These are phyloP conservation scores for Motacilla tschutschensis DNA, from an alignment of 2,113 vertebrate species.

Conservation along the genomic window DNA sequence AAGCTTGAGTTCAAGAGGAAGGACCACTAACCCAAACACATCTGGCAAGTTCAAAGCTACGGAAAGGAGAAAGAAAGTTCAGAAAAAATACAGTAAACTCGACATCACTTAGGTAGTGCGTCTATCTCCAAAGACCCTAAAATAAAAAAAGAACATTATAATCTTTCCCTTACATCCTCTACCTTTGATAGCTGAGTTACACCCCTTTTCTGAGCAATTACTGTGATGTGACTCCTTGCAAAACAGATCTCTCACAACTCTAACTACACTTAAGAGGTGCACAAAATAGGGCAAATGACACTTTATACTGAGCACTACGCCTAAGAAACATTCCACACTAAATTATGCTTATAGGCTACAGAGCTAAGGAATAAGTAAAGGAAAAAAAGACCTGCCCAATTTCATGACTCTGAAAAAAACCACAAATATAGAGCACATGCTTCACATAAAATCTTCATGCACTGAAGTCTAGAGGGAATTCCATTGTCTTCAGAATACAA, in stretches of 20 bases:
- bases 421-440: neutral
- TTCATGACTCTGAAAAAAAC: neutral
- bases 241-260: neutral
- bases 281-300: neutral
- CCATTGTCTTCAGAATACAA: neutral
- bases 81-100: neutral
- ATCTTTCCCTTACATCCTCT: neutral
- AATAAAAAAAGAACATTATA: neutral
- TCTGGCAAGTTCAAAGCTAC: constrained; percentile 89
- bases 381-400: neutral
- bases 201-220: neutral
- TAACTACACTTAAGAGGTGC: neutral
- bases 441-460: neutral
- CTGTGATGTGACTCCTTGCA: neutral
- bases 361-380: neutral
- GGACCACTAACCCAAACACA: constrained; percentile 85
- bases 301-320: neutral
- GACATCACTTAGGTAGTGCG: neutral
- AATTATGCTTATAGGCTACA: neutral
- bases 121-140: neutral
- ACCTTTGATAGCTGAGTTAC: neutral
- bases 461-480: neutral
- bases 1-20: constrained; percentile 90
- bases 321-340: neutral
- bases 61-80: neutral